Evolutionary conservation across 1,140 invertebrate genomes (phyloP), one percentile per base, ranked within the genome.

Genomic region (Sycobia sp.): DNA sequence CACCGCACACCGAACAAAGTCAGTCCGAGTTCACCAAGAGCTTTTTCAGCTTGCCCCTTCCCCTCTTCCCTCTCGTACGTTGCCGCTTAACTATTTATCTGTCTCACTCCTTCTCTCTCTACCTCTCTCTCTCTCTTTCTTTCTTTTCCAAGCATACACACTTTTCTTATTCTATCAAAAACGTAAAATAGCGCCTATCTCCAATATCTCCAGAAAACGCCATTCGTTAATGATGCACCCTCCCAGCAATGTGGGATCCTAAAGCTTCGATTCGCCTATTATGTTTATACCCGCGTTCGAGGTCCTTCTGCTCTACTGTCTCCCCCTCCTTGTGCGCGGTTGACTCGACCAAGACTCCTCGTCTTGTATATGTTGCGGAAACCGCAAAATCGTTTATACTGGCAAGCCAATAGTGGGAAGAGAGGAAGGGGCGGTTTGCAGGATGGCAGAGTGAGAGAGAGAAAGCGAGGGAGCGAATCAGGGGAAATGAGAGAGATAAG

Each of bases 1-100:
- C 62, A 68, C 77, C 76, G 76, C 76, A 78, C 75, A 78, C 76
- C 74, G 71, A 71, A 73, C 71, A 75, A 75, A 77, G 72, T 77
- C 74, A 62, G 59, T 66, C 67, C 62, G 63, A 68, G 58, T 50
- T 46, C 13, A 65, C 65, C 63, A 57, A 60, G 38, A 53, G 54
- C 62, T 62, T 67, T 65, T 61, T 67, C 53, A 50, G 29, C 62
- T 29, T 39, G 7, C 13, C 39, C 13, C 39, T 34, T 25, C 36
- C 22, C 27, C 34, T 4, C 49, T 54, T 46, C 34, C 22, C 34
- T 25, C 29, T 13, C 38, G 38, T 38, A 38, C n/a, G 10, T 43
- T 29, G 8, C n/a, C 16, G n/a, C n/a, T n/a, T n/a, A n/a, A n/a
- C n/a, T n/a, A n/a, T n/a, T n/a, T n/a, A n/a, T n/a, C n/a, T n/a